Evolutionary conservation across 92 coral and sea anemone genomes (phyloP), one percentile per base, ranked within the genome.

Genomic region (Zoanthus solanderi): DNA sequence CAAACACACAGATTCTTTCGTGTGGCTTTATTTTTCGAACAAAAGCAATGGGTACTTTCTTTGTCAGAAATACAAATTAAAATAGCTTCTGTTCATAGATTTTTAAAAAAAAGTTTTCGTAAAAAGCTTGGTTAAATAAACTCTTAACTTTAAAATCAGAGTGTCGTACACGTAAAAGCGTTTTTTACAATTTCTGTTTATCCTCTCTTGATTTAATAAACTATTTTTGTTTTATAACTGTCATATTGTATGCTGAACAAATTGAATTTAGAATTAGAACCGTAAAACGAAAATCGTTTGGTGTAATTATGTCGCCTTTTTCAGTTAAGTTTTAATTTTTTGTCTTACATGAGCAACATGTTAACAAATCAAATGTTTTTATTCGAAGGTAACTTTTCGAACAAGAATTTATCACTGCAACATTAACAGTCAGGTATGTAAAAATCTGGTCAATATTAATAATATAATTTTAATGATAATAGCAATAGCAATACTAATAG

Each of bases 391-490:
- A 37, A 92, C 93, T 28, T 92, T 94, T 71, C 92, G 94, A 0
- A 94, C 96, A 54, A 81, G 96, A 88, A 94, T 94, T 48, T 94
- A 94, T 76, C 96, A 94, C 78, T 94, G 96, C 78, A 94, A 94
- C 75, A 94, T 94, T 54, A 94, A 94, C 80, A 94, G 96, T 67
- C 96, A 94, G 88, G 96, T 94, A 81, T 37, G 42, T 37, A 37
- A 37, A 37, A 37, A 37, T 37, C 42, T 37, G 42, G 4, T 0
- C 4, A 37, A 37, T 37, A 37, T 2, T 37, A 37, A 37, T 37
- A 37, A 37, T 37, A 4, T 37, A 37, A 37, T 2, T 37, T 37
- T 37, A 37, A 2, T 37, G 42, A 37, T 37, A 37, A 37, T 37
- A 37, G 42, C 4, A 37, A 2, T 37, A 37, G 23, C 23, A 23